Base-by-base conservation (phyloP, 2,113 vertebrate species). In the Chitala chitala region DNA sequence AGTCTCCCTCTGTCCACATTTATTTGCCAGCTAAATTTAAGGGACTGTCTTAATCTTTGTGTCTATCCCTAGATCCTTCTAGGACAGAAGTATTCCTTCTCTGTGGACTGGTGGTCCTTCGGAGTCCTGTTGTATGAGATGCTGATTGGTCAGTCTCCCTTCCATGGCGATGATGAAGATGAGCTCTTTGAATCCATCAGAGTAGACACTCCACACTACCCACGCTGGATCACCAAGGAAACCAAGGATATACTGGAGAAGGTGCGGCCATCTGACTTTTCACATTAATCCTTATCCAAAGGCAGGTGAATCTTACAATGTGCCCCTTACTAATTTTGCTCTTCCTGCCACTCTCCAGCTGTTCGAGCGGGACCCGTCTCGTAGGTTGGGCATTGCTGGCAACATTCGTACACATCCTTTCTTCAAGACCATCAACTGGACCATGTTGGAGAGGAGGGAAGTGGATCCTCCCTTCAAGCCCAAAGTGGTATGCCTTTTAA, bases 51-150 rank as follows among this genome's bases (percentile, higher is more conserved):
- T 26, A 10, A 4, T n/a, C 26, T 22, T 20, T n/a, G 5, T 68
- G 4, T 77, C 42, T 74, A 8, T 7, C 71, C 65, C 54, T 72
- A 99, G 97, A 99, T 99, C 81, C 86, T 99, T 71, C 85, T 92
- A 33, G 97, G 97, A 17, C 86, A 93, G 73, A 90, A 93, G 79
- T 99, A 99, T 86, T 92, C 93, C 0, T 98, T 98, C 89, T 99
- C 97, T 0, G 96, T 99, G 79, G 97, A 99, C 90, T 99, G 97
- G 96, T 99, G 97, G 97, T 99, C 97, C 0, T 99, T 98, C 1
- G 96, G 95, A 17, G 96, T 99, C 71, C 89, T 99, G 40, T 91
- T 99, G 0, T 99, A 96, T 0, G 97, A 99, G 85, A 99, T 99
- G 97, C 91, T 99, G 53, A 97, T 99, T 69, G 97, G 97, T 22